These are phyloP conservation scores for Phoxinus dragarum DNA, from an alignment of 2,797 vertebrate genomes.

Conservation along the genomic window DNA sequence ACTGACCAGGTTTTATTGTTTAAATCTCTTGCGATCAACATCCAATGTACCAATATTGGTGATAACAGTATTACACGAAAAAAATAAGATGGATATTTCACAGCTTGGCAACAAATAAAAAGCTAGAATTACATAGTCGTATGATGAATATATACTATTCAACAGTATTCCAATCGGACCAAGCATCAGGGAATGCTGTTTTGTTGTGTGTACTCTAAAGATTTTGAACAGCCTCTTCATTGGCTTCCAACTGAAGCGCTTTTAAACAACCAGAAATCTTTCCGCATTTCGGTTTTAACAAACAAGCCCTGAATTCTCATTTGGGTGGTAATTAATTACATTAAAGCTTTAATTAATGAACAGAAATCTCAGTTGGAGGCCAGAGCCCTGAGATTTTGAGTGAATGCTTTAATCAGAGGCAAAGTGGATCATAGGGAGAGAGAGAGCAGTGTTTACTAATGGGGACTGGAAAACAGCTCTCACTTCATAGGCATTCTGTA, in stretches of 20 bases:
- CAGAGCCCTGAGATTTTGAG: constrained; percentile 62
- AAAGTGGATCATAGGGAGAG: constrained; percentile 62
- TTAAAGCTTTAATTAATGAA: constrained; percentile 67
- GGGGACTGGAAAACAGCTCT: constrained; percentile 42
- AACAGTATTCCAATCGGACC: background rate
- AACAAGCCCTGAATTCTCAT: constrained; percentile 63
- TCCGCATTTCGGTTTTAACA: constrained; percentile 57
- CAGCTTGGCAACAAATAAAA: background rate
- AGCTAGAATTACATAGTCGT: background rate
- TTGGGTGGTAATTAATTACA: constrained; percentile 66
- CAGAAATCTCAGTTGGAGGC: constrained; percentile 66
- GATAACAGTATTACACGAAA: background rate
- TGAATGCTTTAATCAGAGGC: constrained; percentile 65
- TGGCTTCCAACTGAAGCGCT: constrained; percentile 36
- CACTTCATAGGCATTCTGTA: constrained; percentile 25
- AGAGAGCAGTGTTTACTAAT: constrained; percentile 60
- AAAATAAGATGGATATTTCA: background rate
- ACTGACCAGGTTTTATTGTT: background rate
- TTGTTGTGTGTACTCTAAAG: constrained; percentile 1
- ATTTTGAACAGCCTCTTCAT: constrained; percentile 18
- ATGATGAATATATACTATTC: background rate
- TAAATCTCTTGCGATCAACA: background rate
- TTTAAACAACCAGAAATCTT: constrained; percentile 55
- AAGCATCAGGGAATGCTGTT: background rate
- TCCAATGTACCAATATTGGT: background rate